A percentile compares a stretch with the other conserved stretches of the same genome.
Evolutionary conservation across 2,797 vertebrate species (phyloP).

Genomic region (Lemur catta): DNA sequence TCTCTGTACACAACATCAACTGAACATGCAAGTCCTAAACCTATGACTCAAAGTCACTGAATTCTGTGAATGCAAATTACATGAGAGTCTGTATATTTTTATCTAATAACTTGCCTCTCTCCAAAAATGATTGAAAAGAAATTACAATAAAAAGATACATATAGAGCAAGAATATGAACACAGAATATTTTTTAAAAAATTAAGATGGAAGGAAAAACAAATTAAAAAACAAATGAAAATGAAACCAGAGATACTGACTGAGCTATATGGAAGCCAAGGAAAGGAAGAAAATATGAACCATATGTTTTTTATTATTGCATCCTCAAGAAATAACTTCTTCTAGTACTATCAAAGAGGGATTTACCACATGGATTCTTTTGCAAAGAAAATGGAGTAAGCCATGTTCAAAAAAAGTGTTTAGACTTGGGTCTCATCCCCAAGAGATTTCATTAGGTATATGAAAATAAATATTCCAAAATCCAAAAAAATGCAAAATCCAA

Average conservation of each 20-base stretch:
- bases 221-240: neutral
- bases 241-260: neutral
- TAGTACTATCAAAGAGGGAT: neutral
- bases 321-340: neutral
- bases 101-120: neutral
- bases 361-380: neutral
- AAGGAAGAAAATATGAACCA: neutral
- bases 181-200: neutral
- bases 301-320: neutral
- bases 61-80: neutral
- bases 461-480: neutral
- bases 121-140: neutral
- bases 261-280: neutral
- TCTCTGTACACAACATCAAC: neutral
- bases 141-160: neutral
- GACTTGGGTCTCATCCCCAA: neutral
- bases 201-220: neutral
- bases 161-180: constrained; percentile 5
- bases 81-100: neutral
- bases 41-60: neutral
- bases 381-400: neutral
- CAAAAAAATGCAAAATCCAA: neutral
- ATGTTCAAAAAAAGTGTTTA: neutral
- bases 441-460: neutral
- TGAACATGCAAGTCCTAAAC: neutral